Conservation (phyloP, 2,888 invertebrate genomes). For the Acanthosoma haemorrhoidale region DNA sequence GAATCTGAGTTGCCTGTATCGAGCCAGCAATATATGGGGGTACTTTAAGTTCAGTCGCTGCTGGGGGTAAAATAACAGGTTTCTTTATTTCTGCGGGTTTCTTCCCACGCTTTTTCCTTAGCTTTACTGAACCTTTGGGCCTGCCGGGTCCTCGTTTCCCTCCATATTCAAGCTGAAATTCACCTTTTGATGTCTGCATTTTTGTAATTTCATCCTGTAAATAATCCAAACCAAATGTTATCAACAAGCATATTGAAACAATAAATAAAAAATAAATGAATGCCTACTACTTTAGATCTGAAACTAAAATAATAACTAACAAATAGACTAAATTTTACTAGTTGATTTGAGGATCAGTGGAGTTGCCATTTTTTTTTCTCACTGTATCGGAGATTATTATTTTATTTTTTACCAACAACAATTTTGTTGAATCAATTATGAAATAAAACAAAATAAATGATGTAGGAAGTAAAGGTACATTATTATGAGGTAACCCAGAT, state of each 20-base stretch:
- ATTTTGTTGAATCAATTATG: no score
- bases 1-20: conserved; percentile 34
- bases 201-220: conserved; percentile 39
- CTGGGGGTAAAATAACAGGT: conserved; percentile 37
- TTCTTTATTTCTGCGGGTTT: conserved; percentile 33
- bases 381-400: no score
- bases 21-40: conserved; percentile 39
- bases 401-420: no score
- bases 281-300: no score
- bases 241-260: neutral
- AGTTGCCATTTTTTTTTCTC: no score
- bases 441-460: no score
- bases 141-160: conserved; percentile 44
- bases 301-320: no score
- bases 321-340: no score
- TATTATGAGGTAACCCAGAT: no score
- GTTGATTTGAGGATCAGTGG: no score
- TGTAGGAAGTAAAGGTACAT: no score
- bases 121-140: conserved; percentile 42
- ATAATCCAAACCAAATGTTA: neutral
- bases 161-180: conserved; percentile 36
- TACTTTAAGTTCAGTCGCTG: conserved; percentile 38
- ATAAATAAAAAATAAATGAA: neutral
- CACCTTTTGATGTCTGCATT: conserved; percentile 37
- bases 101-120: conserved; percentile 38